A percentile compares a stretch with the other conserved stretches of the same genome.
Conservation (phyloP, 2,113 vertebrate species). For the Phoxinus phoxinus region DNA sequence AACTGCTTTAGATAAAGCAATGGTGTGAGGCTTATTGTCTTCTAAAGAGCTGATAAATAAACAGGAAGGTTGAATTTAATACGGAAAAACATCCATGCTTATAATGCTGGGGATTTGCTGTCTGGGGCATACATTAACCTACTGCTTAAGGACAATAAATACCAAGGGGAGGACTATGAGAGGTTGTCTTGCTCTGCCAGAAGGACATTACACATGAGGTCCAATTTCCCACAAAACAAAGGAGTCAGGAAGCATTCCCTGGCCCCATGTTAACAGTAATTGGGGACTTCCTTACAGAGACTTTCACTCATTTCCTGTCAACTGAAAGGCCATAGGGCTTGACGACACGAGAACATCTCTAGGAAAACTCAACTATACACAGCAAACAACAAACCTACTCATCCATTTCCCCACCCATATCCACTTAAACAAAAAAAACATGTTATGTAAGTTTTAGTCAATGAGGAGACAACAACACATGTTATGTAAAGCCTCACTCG, state of each 20-base stretch:
- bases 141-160: constrained; percentile 36
- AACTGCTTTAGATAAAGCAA: neutral
- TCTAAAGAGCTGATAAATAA: constrained; percentile 10
- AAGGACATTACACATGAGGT: constrained; percentile 30
- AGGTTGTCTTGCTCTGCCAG: constrained; percentile 34
- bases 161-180: neutral
- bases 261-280: constrained; percentile 41
- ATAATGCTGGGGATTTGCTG: constrained; percentile 1
- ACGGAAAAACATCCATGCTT: constrained; percentile 32
- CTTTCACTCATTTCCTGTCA: constrained; percentile 46
- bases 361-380: neutral
- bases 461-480: constrained; percentile 51
- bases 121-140: constrained; percentile 46
- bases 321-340: constrained; percentile 25
- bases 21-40: neutral
- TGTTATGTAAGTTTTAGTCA: constrained; percentile 52
- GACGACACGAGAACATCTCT: neutral
- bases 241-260: neutral
- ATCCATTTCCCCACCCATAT: neutral
- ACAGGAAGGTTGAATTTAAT: constrained; percentile 45
- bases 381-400: constrained; percentile 30
- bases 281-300: constrained; percentile 34
- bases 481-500: constrained; percentile 57
- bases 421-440: neutral
- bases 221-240: neutral